Evolutionary conservation across 2,888 invertebrate genomes (phyloP), one percentile per base, ranked within the genome.

Genomic region (Meghimatium bilineatum): DNA sequence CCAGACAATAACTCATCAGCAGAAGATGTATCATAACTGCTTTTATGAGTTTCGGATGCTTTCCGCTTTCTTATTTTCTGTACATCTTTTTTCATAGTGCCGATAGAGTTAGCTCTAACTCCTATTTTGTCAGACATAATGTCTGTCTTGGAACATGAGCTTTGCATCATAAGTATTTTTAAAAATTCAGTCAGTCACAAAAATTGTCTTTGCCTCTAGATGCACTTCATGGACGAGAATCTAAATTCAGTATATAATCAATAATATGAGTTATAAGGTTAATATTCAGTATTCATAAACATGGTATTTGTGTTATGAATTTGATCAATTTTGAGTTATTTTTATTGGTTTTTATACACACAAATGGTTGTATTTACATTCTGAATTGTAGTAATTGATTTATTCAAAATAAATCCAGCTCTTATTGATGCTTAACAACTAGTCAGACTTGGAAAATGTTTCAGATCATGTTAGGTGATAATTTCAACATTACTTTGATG

Each of bases 21-120:
- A 26, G 74, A 10, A 26, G 83, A 56, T 36, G 67, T 52, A 38
- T 87, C 87, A 10, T 87, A 87, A 26, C 80, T 78, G 12, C 85
- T 74, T 69, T 86, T 88, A n/a, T 86, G 77, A 26, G 85, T 80
- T 20, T 88, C 87, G 29, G 75, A 69, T 36, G 83, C 36, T 60
- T 79, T 77, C 72, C 83, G 60, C 83, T 84, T 67, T 66, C 83
- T 12, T 38, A 77, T 5, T 44, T 49, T 69, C 72, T 81, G 77
- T 34, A 63, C 52, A 52, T 85, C 80, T n/a, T 82, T 83, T n/a
- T 83, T 77, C 29, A 84, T 83, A 66, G 52, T 83, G 63, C 63
- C 52, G 63, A 67, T 34, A 34, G 34, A 29, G 49, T 56, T 76
- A 17, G 44, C 34, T 0, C 34, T 56, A n/a, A 36, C 63, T 20